Evolutionary conservation across 2,888 invertebrate species (phyloP), one percentile per base, ranked within the genome.

Genomic region (Epsilonema sp.): DNA sequence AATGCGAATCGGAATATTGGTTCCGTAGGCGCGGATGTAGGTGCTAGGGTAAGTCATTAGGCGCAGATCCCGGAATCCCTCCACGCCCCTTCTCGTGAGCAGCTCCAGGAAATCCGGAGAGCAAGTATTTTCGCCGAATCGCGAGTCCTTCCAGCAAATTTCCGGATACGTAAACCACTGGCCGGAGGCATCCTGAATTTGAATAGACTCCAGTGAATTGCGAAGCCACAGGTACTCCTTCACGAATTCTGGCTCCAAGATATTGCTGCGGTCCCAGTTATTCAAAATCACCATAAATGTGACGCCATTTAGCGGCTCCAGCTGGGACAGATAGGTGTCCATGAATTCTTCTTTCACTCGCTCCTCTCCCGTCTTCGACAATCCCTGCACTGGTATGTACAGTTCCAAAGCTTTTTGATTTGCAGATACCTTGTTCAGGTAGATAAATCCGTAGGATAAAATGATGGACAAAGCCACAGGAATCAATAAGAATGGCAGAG

Each of bases 321-420:
- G 22, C 19, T 45, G 46, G 5, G 45, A 24, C 21, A 20, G 23
- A 37, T 36, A 47, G 3, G 46, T 46, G 31, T 24, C 31, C 23
- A 46, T 37, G 25, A 49, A 46, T 2, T 25, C 20, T 2, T 16
- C 24, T 25, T 25, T 22, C 1, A 49, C 38, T 3, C 13, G 2
- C 13, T 13, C 23, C 1, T 42, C 21, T 19, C 38, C 46, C 37
- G 2, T 36, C 20, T 26, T 25, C 1, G 46, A 23, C 39, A 43
- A 37, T 4, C 46, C 49, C 19, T 42, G 26, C 5, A 23, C n/a
- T 2, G 49, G 49, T 19, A 49, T 38, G 39, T 49, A 49, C 13
- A 46, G 38, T 19, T 45, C 42, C n/a, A 45, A 37, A 2, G 43
- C 21, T 37, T 49, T 46, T 25, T 49, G 23, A 13, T 25, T 2